Conservation (phyloP, 2,888 invertebrate genomes). For the Drosophila melanosoma region DNA sequence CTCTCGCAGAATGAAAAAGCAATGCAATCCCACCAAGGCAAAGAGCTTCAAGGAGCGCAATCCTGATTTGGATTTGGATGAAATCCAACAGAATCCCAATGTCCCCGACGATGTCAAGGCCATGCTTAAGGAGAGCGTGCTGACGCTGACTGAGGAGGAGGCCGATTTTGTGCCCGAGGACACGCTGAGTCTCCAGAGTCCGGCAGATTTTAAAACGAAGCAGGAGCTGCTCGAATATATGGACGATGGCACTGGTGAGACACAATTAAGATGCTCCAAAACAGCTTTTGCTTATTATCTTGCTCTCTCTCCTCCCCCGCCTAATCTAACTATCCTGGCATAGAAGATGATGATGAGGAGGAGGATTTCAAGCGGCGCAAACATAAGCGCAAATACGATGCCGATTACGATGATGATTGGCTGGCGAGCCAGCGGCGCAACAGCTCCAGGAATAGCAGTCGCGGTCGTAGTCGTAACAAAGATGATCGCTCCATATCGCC, state of each 20-base stretch:
- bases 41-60: constrained; percentile 85
- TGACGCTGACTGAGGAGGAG: constrained; percentile 80
- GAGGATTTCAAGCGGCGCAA: constrained; percentile 83
- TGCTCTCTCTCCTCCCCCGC: not conserved
- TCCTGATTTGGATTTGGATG: constrained; percentile 85
- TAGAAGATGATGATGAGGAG: constrained; percentile 83
- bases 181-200: constrained; percentile 72
- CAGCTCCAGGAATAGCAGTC: constrained; percentile 79
- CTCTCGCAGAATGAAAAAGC: constrained; percentile 84
- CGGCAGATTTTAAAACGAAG: constrained; percentile 82
- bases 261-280: not conserved
- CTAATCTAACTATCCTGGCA: not conserved
- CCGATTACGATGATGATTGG: constrained; percentile 85
- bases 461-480: constrained; percentile 80
- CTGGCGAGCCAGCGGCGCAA: constrained; percentile 79
- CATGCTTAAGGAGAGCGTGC: constrained; percentile 83
- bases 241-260: constrained; percentile 84
- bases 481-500: constrained; percentile 83
- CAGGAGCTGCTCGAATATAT: constrained; percentile 84
- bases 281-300: constrained; percentile 14
- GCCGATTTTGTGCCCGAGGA: constrained; percentile 64
- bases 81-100: constrained; percentile 85
- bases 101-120: constrained; percentile 85
- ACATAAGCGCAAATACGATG: constrained; percentile 83
- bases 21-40: constrained; percentile 84